Evolutionary conservation across 2,888 invertebrate species (phyloP).

Genomic region (Nemurella pictetii): DNA sequence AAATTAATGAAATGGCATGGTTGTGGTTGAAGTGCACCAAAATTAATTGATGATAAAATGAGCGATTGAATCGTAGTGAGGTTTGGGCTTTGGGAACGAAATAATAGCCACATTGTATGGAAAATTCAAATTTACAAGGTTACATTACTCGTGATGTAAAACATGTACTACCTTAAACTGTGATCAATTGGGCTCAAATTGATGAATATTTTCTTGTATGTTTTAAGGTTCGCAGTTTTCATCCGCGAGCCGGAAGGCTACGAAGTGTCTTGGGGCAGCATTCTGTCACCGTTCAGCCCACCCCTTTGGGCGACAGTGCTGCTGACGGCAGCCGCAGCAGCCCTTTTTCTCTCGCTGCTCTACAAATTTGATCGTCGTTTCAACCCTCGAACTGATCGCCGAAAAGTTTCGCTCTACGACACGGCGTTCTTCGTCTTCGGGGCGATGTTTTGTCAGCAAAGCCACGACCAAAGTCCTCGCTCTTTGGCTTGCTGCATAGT

Average conservation of each 20-base stretch:
- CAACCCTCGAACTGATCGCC: not conserved
- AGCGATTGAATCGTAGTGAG: no score
- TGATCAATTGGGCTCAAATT: no score
- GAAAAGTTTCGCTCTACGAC: not conserved
- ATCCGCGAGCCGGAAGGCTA: not conserved
- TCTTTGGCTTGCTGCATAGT: conserved; percentile 15
- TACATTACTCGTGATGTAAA: no score
- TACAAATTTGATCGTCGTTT: not conserved
- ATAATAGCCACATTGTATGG: no score
- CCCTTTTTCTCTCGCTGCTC: not conserved
- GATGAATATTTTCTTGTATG: no score
- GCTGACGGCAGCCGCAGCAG: not conserved
- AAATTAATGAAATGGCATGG: no score
- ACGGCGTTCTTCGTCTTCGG: conserved; percentile 19
- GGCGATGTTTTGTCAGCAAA: conserved; percentile 27
- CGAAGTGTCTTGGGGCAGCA: conserved; percentile 30
- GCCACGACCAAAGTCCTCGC: conserved; percentile 11
- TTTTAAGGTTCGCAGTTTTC: not conserved
- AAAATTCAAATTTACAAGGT: no score
- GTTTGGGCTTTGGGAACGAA: no score
- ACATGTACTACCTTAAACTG: no score
- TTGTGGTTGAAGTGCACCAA: no score
- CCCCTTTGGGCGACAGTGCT: conserved; percentile 22
- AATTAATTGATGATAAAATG: no score
- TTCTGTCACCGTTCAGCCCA: conserved; percentile 26